phyloP scores from a whole-genome alignment of 2,113 vertebrate genomes.

The Colius striatus region DNA sequence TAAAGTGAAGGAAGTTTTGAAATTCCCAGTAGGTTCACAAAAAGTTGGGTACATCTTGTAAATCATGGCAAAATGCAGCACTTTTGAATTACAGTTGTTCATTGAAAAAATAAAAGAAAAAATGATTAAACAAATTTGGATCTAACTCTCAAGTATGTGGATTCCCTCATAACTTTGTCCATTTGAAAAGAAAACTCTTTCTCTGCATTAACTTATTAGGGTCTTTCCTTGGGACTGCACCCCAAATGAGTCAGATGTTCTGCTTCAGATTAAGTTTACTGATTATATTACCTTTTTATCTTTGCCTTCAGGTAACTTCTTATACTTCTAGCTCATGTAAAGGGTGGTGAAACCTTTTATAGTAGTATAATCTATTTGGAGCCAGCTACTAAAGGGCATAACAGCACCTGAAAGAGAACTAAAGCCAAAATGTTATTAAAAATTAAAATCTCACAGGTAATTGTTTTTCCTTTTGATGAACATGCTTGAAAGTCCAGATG shows the following conservation, averaged over 20 bases:
- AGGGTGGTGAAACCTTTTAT: slow-evolving; percentile 48
- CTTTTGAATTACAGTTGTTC: background rate
- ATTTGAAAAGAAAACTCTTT: slow-evolving; percentile 6
- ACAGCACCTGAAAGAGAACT: slow-evolving; percentile 34
- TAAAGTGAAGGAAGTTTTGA: slow-evolving; percentile 2
- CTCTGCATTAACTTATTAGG: background rate
- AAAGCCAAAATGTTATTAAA: slow-evolving; percentile 53
- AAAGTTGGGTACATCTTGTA: background rate
- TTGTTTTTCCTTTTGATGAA: slow-evolving; percentile 13
- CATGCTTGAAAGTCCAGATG: background rate
- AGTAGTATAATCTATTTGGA: slow-evolving; percentile 60
- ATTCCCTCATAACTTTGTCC: background rate
- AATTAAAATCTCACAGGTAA: slow-evolving; percentile 29
- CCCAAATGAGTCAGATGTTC: slow-evolving; percentile 40
- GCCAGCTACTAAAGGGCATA: slow-evolving; percentile 53
- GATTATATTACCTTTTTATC: slow-evolving; percentile 50
- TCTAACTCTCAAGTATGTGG: background rate
- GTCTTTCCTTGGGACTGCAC: slow-evolving; percentile 24
- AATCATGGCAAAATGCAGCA: background rate
- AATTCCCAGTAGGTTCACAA: background rate
- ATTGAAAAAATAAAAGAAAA: background rate
- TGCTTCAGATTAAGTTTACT: slow-evolving; percentile 50
- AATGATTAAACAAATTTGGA: background rate
- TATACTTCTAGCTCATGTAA: background rate
- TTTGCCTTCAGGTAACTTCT: slow-evolving; percentile 57